A percentile compares a stretch with the other conserved stretches of the same genome.
Evolutionary conservation across 2,113 vertebrate genomes (phyloP).

Genomic region (Phalacrocorax pelagicus): DNA sequence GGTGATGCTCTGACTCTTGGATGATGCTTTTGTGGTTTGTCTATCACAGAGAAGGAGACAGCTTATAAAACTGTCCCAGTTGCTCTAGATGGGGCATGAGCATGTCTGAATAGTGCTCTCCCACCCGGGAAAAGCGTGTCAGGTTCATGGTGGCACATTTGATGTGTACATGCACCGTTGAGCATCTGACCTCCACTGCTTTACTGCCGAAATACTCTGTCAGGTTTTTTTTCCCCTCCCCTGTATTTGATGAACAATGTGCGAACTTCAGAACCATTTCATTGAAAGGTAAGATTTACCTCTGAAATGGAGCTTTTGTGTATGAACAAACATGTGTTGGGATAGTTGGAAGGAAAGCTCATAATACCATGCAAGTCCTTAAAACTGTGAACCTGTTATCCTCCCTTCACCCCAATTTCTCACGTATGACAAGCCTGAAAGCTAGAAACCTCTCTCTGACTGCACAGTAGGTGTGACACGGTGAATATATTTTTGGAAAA

Average conservation of each 20-base stretch:
- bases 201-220: neutral
- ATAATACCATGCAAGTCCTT: neutral
- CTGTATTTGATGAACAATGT: neutral
- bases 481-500: neutral
- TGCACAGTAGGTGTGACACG: neutral
- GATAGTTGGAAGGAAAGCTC: neutral
- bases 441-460: neutral
- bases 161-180: accelerated
- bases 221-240: neutral
- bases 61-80: neutral
- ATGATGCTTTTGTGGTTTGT: neutral
- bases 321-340: neutral
- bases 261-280: neutral
- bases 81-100: neutral
- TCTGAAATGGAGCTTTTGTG: neutral
- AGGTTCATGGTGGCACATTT: neutral
- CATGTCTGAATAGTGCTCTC: accelerated
- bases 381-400: neutral
- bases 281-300: neutral
- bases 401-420: neutral
- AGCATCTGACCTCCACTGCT: neutral
- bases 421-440: neutral
- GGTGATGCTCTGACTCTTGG: neutral
- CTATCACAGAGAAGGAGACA: neutral
- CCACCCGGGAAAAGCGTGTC: accelerated